Evolutionary conservation across 2,797 vertebrate genomes (phyloP), one percentile per base, ranked within the genome.

Genomic region (Chelon labrosus): DNA sequence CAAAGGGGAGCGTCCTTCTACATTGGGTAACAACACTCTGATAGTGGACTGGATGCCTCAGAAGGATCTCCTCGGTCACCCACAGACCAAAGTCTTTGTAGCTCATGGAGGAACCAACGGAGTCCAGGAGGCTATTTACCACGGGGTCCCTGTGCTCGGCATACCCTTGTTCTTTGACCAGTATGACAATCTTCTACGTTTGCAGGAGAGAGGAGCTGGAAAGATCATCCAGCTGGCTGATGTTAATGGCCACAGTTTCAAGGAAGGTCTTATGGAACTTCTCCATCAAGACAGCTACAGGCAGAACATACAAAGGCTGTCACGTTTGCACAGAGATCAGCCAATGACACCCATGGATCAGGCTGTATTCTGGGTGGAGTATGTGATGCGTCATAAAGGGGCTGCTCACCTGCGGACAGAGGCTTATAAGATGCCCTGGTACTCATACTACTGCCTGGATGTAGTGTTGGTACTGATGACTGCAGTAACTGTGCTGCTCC

Each of bases 71-170:
- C 77, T 94, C 59, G 93, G 90, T 13, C 93, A 94, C 62, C 78
- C 90, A 0, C 92, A 93, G 82, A 90, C 75, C 70, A 92, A 85
- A 78, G 77, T 82, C 8, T 94, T 93, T 41, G 80, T 94, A 6
- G 87, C 92, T 41, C 93, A 94, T 3, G 93, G 93, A 54, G 93
- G 93, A 65, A 94, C 92, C 41, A 94, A 94, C 14, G 93, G 93
- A 31, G 65, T 93, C 49, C 92, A 93, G 69, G 93, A 94, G 38
- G 92, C 93, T 25, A 94, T 94, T 10, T 94, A 92, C 73, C 62
- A 93, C 3, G 91, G 92, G 0, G 88, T 94, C 17, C 93, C 93
- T 3, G 81, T 94, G 12, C 75, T 94, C 0, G 93, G 93, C 1
- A 84, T 94, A 22, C 93, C 92, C 0, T 53, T 94, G 76, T 88